Conservation (phyloP, 2,797 vertebrate species). For the Gastrophryne carolinensis region DNA sequence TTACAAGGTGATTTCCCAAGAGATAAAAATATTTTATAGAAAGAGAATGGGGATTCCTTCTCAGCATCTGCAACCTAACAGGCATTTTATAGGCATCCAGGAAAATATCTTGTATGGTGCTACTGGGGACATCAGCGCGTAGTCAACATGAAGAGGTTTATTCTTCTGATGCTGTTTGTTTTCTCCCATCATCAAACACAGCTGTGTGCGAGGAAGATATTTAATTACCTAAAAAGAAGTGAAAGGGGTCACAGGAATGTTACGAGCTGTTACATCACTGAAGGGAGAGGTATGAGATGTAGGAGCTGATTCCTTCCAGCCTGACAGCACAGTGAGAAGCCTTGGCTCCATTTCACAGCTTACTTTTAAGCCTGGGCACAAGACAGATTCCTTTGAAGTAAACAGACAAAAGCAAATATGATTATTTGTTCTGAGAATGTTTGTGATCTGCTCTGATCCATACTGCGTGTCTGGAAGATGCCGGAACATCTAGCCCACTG, state of each 20-base stretch:
- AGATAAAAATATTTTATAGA: no score
- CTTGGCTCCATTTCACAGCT: slow-evolving; percentile 31
- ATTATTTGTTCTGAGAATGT: slow-evolving; percentile 11
- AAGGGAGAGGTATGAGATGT: slow-evolving; percentile 48
- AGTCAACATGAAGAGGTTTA: not conserved
- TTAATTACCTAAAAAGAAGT: slow-evolving; percentile 53
- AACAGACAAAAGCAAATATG: slow-evolving; percentile 35
- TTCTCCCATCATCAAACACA: slow-evolving; percentile 50
- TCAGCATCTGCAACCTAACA: not conserved
- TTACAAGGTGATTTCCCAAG: no score
- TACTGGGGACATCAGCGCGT: not conserved
- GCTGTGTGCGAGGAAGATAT: slow-evolving; percentile 56
- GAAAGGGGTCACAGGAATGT: slow-evolving; percentile 61
- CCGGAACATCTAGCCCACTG: not conserved
- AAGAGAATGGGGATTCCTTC: not conserved
- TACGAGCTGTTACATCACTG: slow-evolving; percentile 49
- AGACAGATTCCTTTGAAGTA: slow-evolving; percentile 31
- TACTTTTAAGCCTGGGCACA: slow-evolving; percentile 32
- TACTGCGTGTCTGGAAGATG: not conserved
- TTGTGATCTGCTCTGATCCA: slow-evolving; percentile 4
- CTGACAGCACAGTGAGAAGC: slow-evolving; percentile 52
- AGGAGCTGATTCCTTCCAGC: slow-evolving; percentile 41
- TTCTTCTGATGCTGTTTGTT: slow-evolving; percentile 17
- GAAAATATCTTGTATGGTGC: not conserved
- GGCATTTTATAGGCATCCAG: not conserved